Conservation (phyloP, 35 echinoderm and acorn worm genomes). For the Holothuria glaberrima region DNA sequence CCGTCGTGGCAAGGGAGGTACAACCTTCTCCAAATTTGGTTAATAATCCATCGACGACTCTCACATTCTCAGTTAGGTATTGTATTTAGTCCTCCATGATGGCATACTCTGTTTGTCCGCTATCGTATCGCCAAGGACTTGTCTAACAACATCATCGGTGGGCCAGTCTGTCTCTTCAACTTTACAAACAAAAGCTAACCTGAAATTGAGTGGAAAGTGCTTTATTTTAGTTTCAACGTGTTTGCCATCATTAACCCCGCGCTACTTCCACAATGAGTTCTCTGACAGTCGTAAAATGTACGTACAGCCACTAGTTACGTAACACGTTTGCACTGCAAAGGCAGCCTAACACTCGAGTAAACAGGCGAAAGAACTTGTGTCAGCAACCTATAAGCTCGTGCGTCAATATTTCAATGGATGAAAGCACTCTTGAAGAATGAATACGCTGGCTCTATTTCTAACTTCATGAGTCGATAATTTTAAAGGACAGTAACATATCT, state of each 20-base stretch:
- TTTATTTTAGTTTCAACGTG: not conserved
- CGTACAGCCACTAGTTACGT: constrained; percentile 10
- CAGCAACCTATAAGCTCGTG: constrained; percentile 39
- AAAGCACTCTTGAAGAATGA: constrained; percentile 39
- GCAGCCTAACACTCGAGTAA: constrained; percentile 27
- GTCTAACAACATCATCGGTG: no score
- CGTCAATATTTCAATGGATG: constrained; percentile 39
- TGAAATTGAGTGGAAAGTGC: constrained; percentile 33
- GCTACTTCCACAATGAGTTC: not conserved
- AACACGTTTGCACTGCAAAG: constrained; percentile 41
- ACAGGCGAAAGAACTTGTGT: constrained; percentile 34
- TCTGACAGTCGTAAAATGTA: not conserved
- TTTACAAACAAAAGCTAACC: not conserved
- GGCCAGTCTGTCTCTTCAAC: no score
- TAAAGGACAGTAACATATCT: no score
- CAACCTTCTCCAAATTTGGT: no score
- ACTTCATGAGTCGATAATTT: not conserved
- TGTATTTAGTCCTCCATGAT: no score
- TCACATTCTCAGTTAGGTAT: no score
- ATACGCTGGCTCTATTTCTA: constrained; percentile 14
- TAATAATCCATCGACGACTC: no score
- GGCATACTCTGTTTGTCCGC: no score
- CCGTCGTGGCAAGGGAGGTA: no score
- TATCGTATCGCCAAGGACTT: no score
- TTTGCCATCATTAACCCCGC: constrained; percentile 28